phyloP scores from a whole-genome alignment of 2,113 vertebrate genomes.

The Ptilonorhynchus violaceus region DNA sequence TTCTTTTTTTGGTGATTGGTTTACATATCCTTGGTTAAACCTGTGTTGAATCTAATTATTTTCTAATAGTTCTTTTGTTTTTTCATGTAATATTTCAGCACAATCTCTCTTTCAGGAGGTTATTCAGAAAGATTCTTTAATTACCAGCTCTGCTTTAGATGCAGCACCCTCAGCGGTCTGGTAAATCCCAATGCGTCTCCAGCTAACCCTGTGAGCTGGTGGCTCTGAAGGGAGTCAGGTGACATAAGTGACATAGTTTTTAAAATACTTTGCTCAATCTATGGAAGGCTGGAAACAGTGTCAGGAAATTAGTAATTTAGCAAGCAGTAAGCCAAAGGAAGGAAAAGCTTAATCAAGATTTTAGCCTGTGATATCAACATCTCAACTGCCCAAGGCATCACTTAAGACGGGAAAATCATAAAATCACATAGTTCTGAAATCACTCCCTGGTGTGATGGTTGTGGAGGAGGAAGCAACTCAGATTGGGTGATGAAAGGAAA shows the following conservation, averaged over 20 bases:
- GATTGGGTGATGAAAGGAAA: not conserved
- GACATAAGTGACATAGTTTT: not conserved
- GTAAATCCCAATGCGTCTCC: not conserved
- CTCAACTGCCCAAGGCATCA: not conserved
- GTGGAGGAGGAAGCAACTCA: not conserved
- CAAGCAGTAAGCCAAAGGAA: not conserved
- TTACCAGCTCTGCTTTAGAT: not conserved
- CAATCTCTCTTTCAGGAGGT: not conserved
- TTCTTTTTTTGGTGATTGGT: not conserved
- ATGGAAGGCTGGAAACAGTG: not conserved
- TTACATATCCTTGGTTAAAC: not conserved
- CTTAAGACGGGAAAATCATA: accelerated
- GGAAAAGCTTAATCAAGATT: not conserved
- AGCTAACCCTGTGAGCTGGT: not conserved
- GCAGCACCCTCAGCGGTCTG: not conserved
- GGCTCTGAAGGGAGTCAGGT: not conserved
- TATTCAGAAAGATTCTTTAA: not conserved
- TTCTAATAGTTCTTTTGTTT: not conserved
- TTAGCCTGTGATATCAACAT: not conserved
- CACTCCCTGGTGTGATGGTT: accelerated
- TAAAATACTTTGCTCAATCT: not conserved
- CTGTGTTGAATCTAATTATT: not conserved
- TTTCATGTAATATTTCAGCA: not conserved
- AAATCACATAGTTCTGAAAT: not conserved
- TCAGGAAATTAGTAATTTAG: not conserved